Base-by-base conservation (phyloP, 2,113 vertebrate genomes). In the Cochlearius cochlearius region DNA sequence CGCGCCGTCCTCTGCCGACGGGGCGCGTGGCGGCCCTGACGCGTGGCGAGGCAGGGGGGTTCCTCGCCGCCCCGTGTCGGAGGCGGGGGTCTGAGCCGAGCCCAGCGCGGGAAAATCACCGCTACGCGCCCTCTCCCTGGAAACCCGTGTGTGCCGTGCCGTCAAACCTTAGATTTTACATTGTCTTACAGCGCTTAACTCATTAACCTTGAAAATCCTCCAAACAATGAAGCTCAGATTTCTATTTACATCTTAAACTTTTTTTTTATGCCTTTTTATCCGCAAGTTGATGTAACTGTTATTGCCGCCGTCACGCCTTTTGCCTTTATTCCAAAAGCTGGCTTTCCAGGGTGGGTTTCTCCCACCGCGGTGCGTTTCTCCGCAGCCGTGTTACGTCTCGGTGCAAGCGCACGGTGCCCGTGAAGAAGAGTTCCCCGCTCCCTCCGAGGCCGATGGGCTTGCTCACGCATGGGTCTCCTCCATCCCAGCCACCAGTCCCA, bases 231-330 rank as follows among this genome's bases (percentile, higher is more conserved):
- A 90, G 64, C 69, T n/a, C 38, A 47, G 83, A 67, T 90, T 94
- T 90, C 92, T 95, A 91, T 98, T 98, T 97, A 92, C 95, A 90
- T 55, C 93, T 76, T 88, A 74, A 94, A 91, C 74, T 27, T 93
- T 71, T 27, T 93, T 84, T 93, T 96, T 95, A 95, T 50, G 88
- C 89, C 88, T 96, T 97, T 98, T 97, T 92, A 97, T 96, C 90
- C 38, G 11, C 73, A 92, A 97, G 86, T 94, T 91, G 95, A 96
- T 96, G 97, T 94, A 3, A 68, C 89, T 95, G 96, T 97, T 97
- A 97, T 96, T 81, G 77, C 93, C 3, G 2, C 92, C 94, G 80
- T 97, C 87, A 45, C 66, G 97, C 92, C 69, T 78, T 75, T 47
- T 30, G 0, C 74, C 20, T n/a, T 75, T 59, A 21, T 50, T 79